phyloP scores from a whole-genome alignment of 2,113 vertebrate species.

The Equus quagga region DNA sequence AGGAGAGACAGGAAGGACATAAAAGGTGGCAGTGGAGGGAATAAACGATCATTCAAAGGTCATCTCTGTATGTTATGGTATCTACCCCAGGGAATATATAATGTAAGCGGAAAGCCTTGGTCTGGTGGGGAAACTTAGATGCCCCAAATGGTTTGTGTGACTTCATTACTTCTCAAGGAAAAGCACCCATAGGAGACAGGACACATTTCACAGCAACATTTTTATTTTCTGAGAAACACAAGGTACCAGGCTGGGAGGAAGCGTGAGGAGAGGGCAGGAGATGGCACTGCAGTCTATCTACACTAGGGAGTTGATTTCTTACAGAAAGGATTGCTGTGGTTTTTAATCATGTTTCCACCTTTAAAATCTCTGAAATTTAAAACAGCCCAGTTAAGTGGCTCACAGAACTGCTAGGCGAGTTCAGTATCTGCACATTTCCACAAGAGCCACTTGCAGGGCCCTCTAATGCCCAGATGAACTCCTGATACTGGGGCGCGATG shows the following conservation, averaged over 20 bases:
- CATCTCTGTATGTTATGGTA: neutral
- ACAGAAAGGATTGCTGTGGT: neutral
- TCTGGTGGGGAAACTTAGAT: neutral
- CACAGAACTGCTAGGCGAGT: neutral
- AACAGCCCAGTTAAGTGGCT: neutral
- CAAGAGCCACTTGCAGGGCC: neutral
- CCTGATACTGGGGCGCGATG: neutral
- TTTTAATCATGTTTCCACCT: neutral
- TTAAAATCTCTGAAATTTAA: neutral
- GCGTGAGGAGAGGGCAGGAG: neutral
- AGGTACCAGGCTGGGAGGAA: neutral
- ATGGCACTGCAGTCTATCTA: neutral
- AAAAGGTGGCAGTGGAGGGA: neutral
- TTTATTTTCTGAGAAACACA: conserved; percentile 62
- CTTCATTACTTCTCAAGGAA: neutral
- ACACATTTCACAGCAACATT: neutral
- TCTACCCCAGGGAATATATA: neutral
- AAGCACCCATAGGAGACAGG: neutral
- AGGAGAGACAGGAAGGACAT: neutral
- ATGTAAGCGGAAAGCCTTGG: neutral
- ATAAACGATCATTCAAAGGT: neutral
- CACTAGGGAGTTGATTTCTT: neutral
- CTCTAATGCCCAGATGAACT: neutral
- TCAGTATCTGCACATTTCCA: neutral
- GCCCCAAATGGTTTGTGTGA: neutral